Evolutionary conservation across 1,140 invertebrate species (phyloP).

Genomic region (Heterodera schachtii): DNA sequence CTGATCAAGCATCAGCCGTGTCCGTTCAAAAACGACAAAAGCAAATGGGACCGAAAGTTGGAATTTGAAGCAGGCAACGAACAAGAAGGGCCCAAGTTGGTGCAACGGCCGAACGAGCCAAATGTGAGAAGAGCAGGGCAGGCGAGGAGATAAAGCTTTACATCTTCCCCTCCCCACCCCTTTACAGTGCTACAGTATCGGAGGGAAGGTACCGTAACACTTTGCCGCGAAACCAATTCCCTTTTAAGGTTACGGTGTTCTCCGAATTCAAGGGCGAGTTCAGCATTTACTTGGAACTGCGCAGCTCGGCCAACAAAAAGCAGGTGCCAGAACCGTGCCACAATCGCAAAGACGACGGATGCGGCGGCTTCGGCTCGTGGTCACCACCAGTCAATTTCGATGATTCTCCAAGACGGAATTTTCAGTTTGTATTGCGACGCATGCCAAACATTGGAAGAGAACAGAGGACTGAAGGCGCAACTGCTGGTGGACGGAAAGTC

Average conservation of each 20-base stretch:
- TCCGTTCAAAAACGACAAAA: conserved; percentile 51
- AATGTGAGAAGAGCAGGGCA: conserved; percentile 14
- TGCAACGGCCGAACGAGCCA: conserved; percentile 33
- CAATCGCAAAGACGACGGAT: conserved; percentile 61
- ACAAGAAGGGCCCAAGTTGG: conserved; percentile 55
- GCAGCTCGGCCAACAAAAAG: conserved; percentile 59
- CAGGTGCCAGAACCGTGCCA: conserved; percentile 59
- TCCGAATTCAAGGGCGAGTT: conserved; percentile 64
- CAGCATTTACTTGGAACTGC: conserved; percentile 61
- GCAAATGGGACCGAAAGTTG: conserved; percentile 61
- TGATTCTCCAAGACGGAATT: background rate
- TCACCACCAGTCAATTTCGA: conserved; percentile 13
- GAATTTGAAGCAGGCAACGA: conserved; percentile 63
- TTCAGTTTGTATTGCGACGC: conserved; percentile 64
- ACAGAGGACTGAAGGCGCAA: conserved; percentile 57
- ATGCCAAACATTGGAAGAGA: conserved; percentile 56
- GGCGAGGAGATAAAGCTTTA: background rate
- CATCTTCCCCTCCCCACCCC: background rate
- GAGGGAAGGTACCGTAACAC: conserved; percentile 38
- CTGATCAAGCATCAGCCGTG: conserved; percentile 65
- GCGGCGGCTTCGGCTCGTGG: conserved; percentile 64
- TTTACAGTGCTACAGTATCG: conserved; percentile 59
- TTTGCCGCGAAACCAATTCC: too few species aligned
- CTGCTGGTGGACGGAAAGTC: conserved; percentile 60
- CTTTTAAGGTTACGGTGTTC: conserved; percentile 50